Base-by-base conservation (phyloP, 2,113 vertebrate genomes). In the Struthio camelus region DNA sequence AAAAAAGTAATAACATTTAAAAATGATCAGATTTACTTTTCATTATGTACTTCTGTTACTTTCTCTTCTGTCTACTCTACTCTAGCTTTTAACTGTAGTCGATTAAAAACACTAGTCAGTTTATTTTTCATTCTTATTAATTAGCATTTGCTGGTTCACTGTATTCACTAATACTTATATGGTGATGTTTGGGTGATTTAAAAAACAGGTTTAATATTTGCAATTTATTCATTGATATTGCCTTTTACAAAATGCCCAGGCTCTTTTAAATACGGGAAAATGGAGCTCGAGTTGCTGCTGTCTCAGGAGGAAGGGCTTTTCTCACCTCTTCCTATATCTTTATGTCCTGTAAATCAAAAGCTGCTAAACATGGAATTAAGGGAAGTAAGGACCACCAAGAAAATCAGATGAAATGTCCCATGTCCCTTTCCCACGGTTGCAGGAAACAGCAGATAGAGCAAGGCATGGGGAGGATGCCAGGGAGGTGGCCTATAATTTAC, bases 111-210 rank as follows among this genome's bases (percentile, higher is more conserved):
- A 25, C 10, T 51, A 84, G 9, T 50, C 53, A 30, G 6, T 65
- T 86, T 94, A 38, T n/a, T 81, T 90, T 86, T 92, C 89, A 19
- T 87, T 93, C 25, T 30, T 87, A 20, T 4, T 80, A 84, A 80
- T 93, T 76, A 77, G 3, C 7, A 11, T 93, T 83, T 93, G 91
- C 19, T 5, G 34, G 8, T 83, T 94, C 34, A 7, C 24, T 81
- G 0, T 66, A n/a, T 58, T 20, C 48, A 66, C 27, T 83, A 18
- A 54, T 79, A 76, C 15, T 72, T 81, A 40, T 53, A 44, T 12
- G 75, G 22, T 20, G 30, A 5, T 61, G 84, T 82, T 4, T 8
- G 12, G 40, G 11, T 65, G 24, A 87, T 72, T 79, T 78, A 83
- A 93, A 83, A 44, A 40, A 38, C 24, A 51, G 34, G 46, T 72